Conservation (phyloP, 2,113 vertebrate species). For the Rhodinocichla rosea region DNA sequence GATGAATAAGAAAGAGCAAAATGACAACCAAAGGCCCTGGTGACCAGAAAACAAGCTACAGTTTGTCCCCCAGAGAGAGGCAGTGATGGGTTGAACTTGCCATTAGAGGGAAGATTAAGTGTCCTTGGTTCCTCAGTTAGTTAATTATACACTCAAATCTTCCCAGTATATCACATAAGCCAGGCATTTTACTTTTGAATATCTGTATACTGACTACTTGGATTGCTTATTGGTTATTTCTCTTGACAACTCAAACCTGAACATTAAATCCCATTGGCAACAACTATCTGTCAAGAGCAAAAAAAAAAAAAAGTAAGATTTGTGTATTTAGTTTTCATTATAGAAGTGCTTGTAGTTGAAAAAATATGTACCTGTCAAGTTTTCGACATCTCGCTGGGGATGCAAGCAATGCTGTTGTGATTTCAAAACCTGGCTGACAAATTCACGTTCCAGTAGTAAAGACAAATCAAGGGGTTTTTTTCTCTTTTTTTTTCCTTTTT, state of each 20-base stretch:
- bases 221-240: constrained; percentile 95
- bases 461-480: constrained; percentile 79
- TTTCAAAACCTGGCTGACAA: constrained; percentile 92
- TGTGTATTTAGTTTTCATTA: constrained; percentile 97
- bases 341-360: constrained; percentile 84
- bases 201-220: constrained; percentile 79
- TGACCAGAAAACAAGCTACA: constrained; percentile 84
- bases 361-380: constrained; percentile 95
- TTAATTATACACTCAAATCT: constrained; percentile 94
- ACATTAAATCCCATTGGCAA: constrained; percentile 91
- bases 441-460: constrained; percentile 83
- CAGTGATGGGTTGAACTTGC: constrained; percentile 83
- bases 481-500: neutral
- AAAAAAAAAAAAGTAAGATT: constrained; percentile 71
- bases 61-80: constrained; percentile 79
- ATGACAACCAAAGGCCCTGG: constrained; percentile 84
- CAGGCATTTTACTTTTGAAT: constrained; percentile 83
- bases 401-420: constrained; percentile 84
- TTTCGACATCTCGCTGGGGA: constrained; percentile 86
- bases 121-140: constrained; percentile 81
- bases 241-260: constrained; percentile 91
- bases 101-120: constrained; percentile 94
- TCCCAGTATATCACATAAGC: constrained; percentile 73
- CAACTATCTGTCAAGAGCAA: constrained; percentile 82
- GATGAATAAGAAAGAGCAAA: constrained; percentile 84